Evolutionary conservation across 2,797 vertebrate genomes (phyloP), one percentile per base, ranked within the genome.

Genomic region (Ispidina picta): DNA sequence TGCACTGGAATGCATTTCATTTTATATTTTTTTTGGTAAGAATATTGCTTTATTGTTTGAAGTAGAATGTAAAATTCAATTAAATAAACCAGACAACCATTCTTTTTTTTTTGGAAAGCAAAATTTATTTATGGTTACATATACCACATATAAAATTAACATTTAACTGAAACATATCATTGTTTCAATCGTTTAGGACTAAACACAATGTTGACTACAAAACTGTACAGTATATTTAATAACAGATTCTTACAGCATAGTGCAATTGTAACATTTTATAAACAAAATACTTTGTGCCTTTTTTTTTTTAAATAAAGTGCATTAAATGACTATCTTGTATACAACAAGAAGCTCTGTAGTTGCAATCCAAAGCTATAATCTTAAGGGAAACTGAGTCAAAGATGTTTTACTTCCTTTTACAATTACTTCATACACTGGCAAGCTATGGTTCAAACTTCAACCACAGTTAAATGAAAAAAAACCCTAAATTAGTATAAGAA

Each of bases 301-400:
- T 96, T 72, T 89, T 96, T 39, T 73, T 90, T 91, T 58, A 96
- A 96, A 95, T 95, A 93, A 96, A 96, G 90, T 95, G 84, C 92
- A 87, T 94, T 95, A 83, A 84, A 92, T 89, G 0, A 93, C 93
- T 77, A 84, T 93, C 92, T 94, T 54, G 89, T 48, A 55, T 87
- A 93, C 85, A 93, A 90, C 87, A 92, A 59, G 71, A 96, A 95
- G 79, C 88, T 92, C 95, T 91, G 92, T 94, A 94, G 89, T 93
- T 83, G 92, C 94, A 93, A 83, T 85, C 58, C 81, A 92, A 66
- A 91, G 56, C 68, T 89, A 91, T 94, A 94, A 90, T 73, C 58
- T 59, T 79, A 68, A 76, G 68, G 68, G 74, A 92, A 81, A 91
- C 60, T 18, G 63, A 94, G 86, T 77, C 86, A 89, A 92, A 83